Conservation (phyloP, 2,113 vertebrate species). For the Thamnophis sirtalis region DNA sequence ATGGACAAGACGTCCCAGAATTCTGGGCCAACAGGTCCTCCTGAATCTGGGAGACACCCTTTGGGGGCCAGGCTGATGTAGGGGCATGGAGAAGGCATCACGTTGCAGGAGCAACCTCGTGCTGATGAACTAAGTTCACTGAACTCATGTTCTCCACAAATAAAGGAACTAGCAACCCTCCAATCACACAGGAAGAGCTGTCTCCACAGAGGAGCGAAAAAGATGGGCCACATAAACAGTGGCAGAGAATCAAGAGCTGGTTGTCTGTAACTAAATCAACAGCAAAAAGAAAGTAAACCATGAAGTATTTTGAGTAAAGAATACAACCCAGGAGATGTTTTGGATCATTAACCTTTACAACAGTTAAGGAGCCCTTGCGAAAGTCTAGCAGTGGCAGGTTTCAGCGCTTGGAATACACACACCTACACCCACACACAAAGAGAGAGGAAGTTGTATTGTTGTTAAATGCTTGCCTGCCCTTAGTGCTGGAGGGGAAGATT, state of each 20-base stretch:
- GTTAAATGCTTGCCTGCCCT: not conserved
- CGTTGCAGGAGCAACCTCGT: not conserved
- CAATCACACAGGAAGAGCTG: not conserved
- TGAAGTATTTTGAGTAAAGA: conserved; percentile 20
- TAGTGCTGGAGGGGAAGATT: not conserved
- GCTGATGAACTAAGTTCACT: not conserved
- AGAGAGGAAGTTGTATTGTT: not conserved
- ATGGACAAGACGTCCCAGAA: not conserved
- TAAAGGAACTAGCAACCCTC: not conserved
- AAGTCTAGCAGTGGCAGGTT: not conserved
- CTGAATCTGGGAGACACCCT: not conserved
- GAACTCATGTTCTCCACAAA: too few species aligned
- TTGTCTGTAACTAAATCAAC: conserved; percentile 45
- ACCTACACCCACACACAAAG: not conserved
- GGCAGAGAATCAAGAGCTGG: conserved; percentile 25
- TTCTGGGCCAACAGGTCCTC: not conserved
- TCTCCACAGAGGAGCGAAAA: not conserved
- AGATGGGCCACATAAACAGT: conserved; percentile 39
- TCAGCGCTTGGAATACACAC: not conserved
- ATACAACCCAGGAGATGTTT: conserved; percentile 13
- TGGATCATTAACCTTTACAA: not conserved
- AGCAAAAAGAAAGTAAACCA: conserved; percentile 56
- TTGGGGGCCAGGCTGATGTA: not conserved
- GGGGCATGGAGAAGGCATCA: not conserved
- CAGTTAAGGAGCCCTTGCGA: not conserved